Evolutionary conservation across 2,797 vertebrate species (phyloP).

Genomic region (Parauchenoglanis ngamensis): DNA sequence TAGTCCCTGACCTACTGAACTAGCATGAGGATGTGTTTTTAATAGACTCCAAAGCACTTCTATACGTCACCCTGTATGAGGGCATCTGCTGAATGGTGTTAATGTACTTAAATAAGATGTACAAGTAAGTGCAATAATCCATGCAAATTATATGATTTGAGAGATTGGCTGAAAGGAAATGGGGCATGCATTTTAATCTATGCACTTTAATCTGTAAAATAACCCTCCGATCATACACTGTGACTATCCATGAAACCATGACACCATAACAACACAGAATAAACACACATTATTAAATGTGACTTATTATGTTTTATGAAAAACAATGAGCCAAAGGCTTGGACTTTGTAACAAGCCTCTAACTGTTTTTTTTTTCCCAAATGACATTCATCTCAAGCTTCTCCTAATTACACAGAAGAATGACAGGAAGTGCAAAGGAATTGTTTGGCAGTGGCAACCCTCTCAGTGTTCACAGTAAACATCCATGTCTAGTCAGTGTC

Average conservation of each 20-base stretch:
- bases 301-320: neutral
- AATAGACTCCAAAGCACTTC: neutral
- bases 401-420: constrained; percentile 63
- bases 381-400: constrained; percentile 62
- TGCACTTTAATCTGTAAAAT: neutral
- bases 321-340: neutral
- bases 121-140: neutral
- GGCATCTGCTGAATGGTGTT: neutral
- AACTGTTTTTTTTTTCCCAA: constrained; percentile 55
- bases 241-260: neutral
- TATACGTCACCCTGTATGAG: neutral
- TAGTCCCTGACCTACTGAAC: neutral
- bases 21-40: neutral
- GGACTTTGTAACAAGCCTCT: constrained; percentile 11
- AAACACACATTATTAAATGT: neutral
- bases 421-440: constrained; percentile 29
- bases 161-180: neutral
- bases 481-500: neutral
- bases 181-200: neutral
- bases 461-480: neutral
- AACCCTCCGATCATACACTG: neutral
- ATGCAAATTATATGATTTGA: neutral
- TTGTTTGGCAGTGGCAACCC: constrained; percentile 1
- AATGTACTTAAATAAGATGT: neutral
- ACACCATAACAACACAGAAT: neutral